Base-by-base conservation (phyloP, 2,888 invertebrate species). In the Monopis laevigella region DNA sequence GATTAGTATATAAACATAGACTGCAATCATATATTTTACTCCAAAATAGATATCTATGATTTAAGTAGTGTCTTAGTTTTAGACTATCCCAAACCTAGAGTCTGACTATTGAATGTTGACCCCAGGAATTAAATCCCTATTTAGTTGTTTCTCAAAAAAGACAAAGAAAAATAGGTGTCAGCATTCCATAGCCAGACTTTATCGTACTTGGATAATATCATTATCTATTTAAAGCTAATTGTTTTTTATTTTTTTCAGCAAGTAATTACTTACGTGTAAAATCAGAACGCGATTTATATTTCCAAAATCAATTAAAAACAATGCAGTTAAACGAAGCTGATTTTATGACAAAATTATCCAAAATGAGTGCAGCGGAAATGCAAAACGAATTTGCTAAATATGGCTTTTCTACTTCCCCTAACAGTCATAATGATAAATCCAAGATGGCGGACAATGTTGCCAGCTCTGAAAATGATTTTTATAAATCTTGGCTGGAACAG, bases 401-500 rank as follows among this genome's bases (percentile, higher is more conserved):
- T 47, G 78, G 78, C 1, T 59, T 78, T 1, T 67, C 65, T 4
- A 67, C 71, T 0, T 3, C 48, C 0, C 11, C 13, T 12, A 4
- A n/a, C 3, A 64, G 63, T 1, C 71, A 74, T 0, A 55, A 55
- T 0, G 53, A 55, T 4, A 69, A 71, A 45, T 51, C 49, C 0
- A 46, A 51, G 0, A 13, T 18, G 11, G 12, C 18, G 6, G 65
- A 63, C 1, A 49, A 10, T 28, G 16, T 12, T 26, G 2, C 7
- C 21, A 18, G 42, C 5, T 11, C 59, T 0, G 80, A 78, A 47
- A 77, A 81, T 35, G 82, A 82, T 19, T 81, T 65, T 41, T 77
- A 82, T 49, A 81, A 81, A 28, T 67, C 73, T 0, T 82, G 82
- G 82, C 41, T 82, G 0, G 77, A 80, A 39, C 81, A 81, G 30